Base-by-base conservation (phyloP, 1,140 invertebrate species). In the Kradibia gibbosae region DNA sequence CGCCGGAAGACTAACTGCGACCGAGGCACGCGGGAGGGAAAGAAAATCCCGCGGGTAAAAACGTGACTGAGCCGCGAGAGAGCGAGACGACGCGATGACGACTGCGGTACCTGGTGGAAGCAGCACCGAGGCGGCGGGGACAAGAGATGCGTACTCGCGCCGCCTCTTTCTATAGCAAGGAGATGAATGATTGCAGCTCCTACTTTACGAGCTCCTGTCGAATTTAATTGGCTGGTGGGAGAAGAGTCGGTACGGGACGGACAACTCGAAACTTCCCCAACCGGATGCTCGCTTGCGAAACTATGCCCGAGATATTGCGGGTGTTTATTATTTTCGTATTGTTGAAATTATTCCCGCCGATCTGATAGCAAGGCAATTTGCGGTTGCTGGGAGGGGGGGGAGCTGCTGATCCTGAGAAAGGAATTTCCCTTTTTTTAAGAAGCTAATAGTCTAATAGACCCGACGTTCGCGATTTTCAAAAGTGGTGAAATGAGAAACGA, bases 1-100 rank as follows among this genome's bases (percentile, higher is more conserved):
- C 70, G 39, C 28, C n/a, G 28, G 70, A 39, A 45, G 36, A 28
- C 62, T 74, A 74, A 31, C 31, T 31, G n/a, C n/a, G 0, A 15
- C 70, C 10, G 60, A 67, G 34, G 5, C 34, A 42, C 10, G 65
- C 67, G 11, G 11, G 28, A 15, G 34, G 71, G n/a, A 39, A 71
- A 57, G 77, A 71, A 79, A 72, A 79, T 72, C 36, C 67, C 77
- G 36, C 65, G 45, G 65, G 28, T 34, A 79, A 72, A 79, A 79
- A 71, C 77, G 67, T 79, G n/a, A 79, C 28, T 13, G n/a, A 17
- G 11, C 11, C 60, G 28, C 42, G 34, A 10, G 22, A 45, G 15
- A n/a, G 65, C 0, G 11, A 25, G 60, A 62, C 5, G 17, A 17
- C 25, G 7, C 17, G 15, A 53, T 10, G 22, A 3, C 57, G 57